Conservation (phyloP, 1,140 invertebrate genomes). For the Heliothis virescens region DNA sequence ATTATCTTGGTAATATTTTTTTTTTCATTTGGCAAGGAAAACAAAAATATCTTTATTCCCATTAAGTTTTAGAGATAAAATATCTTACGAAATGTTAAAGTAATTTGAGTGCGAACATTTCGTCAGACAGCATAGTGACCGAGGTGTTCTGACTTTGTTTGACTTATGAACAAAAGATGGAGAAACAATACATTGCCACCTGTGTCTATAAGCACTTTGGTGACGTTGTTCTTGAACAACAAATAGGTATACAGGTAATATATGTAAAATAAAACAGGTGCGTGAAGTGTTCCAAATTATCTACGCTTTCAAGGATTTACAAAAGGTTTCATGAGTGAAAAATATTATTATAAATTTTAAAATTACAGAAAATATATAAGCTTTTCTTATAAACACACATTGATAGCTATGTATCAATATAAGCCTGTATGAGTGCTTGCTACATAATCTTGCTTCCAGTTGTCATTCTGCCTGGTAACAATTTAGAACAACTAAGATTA, state of each 20-base stretch:
- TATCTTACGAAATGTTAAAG: not conserved
- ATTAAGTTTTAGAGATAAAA: not conserved
- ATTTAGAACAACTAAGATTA: too few species aligned
- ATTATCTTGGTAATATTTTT: not conserved
- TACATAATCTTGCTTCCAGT: too few species aligned
- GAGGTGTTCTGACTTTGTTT: not conserved
- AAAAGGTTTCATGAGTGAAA: not conserved
- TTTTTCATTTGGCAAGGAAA: not conserved
- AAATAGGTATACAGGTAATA: not conserved
- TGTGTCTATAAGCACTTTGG: slow-evolving; percentile 21
- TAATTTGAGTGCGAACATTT: not conserved
- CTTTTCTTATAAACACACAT: too few species aligned
- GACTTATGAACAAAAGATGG: slow-evolving; percentile 9
- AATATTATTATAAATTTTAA: not conserved
- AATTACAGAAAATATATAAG: too few species aligned
- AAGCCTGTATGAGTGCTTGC: too few species aligned
- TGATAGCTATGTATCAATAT: too few species aligned
- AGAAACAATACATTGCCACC: slow-evolving; percentile 13
- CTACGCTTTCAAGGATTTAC: not conserved
- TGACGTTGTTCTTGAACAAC: slow-evolving; percentile 7
- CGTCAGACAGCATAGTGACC: not conserved
- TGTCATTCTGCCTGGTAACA: too few species aligned
- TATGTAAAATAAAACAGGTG: not conserved
- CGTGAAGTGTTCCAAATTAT: not conserved
- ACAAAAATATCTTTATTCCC: not conserved